phyloP scores from a whole-genome alignment of 2,113 vertebrate species.

The Psilopsiagon aymara region DNA sequence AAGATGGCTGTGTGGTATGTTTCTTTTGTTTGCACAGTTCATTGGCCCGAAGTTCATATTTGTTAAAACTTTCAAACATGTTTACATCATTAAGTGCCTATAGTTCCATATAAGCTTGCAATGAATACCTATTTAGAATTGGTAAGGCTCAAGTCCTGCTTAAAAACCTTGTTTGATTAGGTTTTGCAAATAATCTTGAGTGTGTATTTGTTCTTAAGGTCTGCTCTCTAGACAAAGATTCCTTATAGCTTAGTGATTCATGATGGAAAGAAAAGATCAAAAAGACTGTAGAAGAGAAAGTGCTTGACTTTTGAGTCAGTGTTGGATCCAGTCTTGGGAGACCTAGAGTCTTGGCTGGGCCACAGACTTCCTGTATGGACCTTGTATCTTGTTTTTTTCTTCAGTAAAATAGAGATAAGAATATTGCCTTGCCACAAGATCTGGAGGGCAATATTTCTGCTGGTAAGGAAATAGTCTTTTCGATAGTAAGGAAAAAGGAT shows the following conservation, averaged over 20 bases:
- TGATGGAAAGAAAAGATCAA: background rate
- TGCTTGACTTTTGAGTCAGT: background rate
- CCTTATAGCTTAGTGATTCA: background rate
- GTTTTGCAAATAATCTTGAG: background rate
- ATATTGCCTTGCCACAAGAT: background rate
- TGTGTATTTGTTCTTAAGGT: background rate
- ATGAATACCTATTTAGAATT: background rate
- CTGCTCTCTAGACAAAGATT: background rate
- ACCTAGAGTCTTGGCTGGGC: background rate
- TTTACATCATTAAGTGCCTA: background rate
- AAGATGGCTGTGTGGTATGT: background rate
- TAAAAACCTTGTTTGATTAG: background rate
- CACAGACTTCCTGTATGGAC: background rate
- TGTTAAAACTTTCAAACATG: background rate
- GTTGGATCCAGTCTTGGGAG: background rate
- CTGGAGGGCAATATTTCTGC: background rate
- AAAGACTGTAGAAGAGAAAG: background rate
- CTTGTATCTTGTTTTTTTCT: background rate
- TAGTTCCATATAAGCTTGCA: background rate
- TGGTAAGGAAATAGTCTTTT: background rate
- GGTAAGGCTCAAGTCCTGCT: background rate
- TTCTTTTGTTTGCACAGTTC: background rate
- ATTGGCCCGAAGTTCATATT: rapidly evolving
- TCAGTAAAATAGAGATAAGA: background rate
- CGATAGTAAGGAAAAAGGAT: background rate